phyloP scores from a whole-genome alignment of 2,888 invertebrate species.

The Harpalus rubripes region DNA sequence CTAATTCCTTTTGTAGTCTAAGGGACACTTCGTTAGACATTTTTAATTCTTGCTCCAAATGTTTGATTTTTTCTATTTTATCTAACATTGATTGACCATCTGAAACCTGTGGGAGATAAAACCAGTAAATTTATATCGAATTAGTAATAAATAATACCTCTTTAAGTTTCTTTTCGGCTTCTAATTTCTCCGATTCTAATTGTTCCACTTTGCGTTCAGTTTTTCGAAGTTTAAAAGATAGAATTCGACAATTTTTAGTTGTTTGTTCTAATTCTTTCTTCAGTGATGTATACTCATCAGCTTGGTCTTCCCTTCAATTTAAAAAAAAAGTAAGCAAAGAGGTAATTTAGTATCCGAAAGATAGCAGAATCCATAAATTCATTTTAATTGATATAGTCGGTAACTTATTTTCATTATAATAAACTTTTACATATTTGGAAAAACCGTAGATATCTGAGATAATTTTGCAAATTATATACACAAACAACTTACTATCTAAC shows the following conservation, averaged over 20 bases:
- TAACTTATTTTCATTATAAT: too few species aligned
- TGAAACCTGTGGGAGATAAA: conserved; percentile 72
- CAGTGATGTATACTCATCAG: conserved; percentile 95
- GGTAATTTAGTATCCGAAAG: too few species aligned
- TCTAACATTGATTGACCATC: conserved; percentile 82
- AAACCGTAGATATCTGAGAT: too few species aligned
- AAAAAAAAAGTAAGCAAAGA: conserved; percentile 17
- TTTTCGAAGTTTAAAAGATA: conserved; percentile 98
- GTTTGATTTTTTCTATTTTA: conserved; percentile 85
- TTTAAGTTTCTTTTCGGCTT: conserved; percentile 84
- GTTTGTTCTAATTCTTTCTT: conserved; percentile 97
- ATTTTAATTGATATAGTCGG: too few species aligned
- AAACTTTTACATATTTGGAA: too few species aligned
- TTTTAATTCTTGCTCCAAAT: conserved; percentile 91
- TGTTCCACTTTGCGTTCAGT: conserved; percentile 93
- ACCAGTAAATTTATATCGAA: conserved; percentile 7
- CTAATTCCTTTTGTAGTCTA: conserved; percentile 85
- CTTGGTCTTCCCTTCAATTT: conserved; percentile 91
- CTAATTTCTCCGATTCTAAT: conserved; percentile 90
- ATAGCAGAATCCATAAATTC: too few species aligned
- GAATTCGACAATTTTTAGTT: conserved; percentile 97
- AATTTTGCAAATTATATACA: too few species aligned
- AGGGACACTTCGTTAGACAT: conserved; percentile 87
- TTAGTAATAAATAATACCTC: conserved; percentile 75
- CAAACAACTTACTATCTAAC: too few species aligned